Base-by-base conservation (phyloP, 1,140 invertebrate genomes). In the Drosophila insularis region DNA sequence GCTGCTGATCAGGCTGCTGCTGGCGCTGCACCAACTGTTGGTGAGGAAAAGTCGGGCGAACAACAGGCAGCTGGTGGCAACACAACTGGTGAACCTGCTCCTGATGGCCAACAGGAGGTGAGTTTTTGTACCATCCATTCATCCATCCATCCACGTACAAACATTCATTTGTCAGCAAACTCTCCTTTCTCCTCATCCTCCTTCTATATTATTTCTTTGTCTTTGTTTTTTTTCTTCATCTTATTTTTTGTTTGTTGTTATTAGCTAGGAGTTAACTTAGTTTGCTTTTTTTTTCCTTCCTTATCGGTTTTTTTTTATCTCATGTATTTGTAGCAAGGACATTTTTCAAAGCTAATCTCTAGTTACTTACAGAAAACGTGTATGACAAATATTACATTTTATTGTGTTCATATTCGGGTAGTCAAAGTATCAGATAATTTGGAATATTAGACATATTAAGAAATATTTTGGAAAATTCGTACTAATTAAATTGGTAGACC, bases 31-130 rank as follows among this genome's bases (percentile, higher is more conserved):
- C 75, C 79, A 61, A 58, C 76, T 53, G 82, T 68, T 35, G n/a
- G 62, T n/a, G 89, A 90, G n/a, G 90, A 87, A 73, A 37, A 92
- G 90, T 21, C 90, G 1, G 55, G 79, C 37, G 92, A 92, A 61
- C 90, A 92, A 59, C 90, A 93, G 37, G 91, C 69, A 17, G 70
- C 67, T 43, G 69, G 43, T 1, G 67, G 65, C 23, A 66, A 71
- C 53, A 81, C 78, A 55, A 40, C 68, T 53, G 93, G 93, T 32
- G 93, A 94, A 79, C 92, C 93, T 21, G 91, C 93, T 21, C 91
- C 93, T 60, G 91, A 92, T 53, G 79, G 74, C 50, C 92, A 92
- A 50, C 91, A 92, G 61, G 93, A 94, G 92, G 93, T 94, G 91
- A 84, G 90, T 81, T 46, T 5, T 17, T 4, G n/a, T 6, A 27